Percentiles rank a stretch among this genome's conserved stretches.
Evolutionary conservation across 2,888 invertebrate species (phyloP).

Genomic region (Ennomos erosarius): DNA sequence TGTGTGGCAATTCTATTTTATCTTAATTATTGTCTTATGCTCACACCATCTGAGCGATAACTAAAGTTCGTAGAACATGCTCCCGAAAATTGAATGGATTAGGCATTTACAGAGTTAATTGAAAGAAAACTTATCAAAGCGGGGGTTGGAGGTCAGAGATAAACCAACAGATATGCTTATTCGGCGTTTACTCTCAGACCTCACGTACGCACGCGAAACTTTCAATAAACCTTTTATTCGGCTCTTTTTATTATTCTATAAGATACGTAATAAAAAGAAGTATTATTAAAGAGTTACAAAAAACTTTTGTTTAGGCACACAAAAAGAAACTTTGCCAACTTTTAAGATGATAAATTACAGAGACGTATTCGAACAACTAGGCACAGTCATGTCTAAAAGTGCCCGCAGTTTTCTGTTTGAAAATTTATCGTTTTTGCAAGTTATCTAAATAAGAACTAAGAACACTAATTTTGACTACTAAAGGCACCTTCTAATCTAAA

Average conservation of each 20-base stretch:
- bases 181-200: constrained; percentile 32
- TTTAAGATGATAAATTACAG: constrained; percentile 18
- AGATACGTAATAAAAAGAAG: constrained; percentile 37
- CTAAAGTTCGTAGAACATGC: constrained; percentile 43
- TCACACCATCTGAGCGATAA: constrained; percentile 40
- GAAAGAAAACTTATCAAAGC: constrained; percentile 48
- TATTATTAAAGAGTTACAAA: constrained; percentile 37
- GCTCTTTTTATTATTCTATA: constrained; percentile 37
- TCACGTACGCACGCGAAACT: constrained; percentile 52
- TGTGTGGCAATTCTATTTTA: constrained; percentile 18
- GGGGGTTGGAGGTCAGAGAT: constrained; percentile 45
- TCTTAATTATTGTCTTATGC: constrained; percentile 34
- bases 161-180: constrained; percentile 46
- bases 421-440: constrained; percentile 15
- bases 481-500: too few species aligned
- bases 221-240: constrained; percentile 49
- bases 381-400: constrained; percentile 13
- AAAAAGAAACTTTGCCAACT: constrained; percentile 34
- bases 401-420: constrained; percentile 15
- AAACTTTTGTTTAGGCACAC: constrained; percentile 36
- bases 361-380: neutral
- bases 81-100: constrained; percentile 48
- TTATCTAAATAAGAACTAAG: neutral
- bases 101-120: constrained; percentile 47
- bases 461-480: too few species aligned